Percentiles rank a stretch among this genome's conserved stretches.
Evolutionary conservation across 2,797 vertebrate genomes (phyloP).

Genomic region (Gymnothorax reevesii): DNA sequence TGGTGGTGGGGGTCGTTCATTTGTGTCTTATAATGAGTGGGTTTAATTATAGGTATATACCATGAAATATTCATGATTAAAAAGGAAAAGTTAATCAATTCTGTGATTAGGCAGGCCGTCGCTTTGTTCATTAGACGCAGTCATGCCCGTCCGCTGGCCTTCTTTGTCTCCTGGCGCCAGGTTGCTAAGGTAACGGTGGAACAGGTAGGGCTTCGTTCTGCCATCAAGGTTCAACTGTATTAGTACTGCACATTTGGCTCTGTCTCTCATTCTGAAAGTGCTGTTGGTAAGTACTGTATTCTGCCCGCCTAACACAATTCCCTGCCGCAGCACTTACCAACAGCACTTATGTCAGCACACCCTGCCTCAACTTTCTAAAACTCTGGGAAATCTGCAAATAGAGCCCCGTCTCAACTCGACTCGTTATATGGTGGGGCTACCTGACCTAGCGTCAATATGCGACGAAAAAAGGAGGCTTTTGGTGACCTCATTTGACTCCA

Average conservation of each 20-base stretch:
- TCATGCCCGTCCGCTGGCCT: slow-evolving; percentile 29
- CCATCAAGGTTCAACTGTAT: slow-evolving; percentile 18
- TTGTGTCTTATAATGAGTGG: slow-evolving; percentile 39
- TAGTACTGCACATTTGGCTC: not conserved
- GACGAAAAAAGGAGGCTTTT: too few species aligned
- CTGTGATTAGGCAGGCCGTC: slow-evolving; percentile 34
- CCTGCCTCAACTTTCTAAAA: not conserved
- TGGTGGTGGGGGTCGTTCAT: slow-evolving; percentile 15
- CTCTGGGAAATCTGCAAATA: not conserved
- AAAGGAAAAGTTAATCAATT: slow-evolving; percentile 42
- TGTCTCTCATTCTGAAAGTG: not conserved
- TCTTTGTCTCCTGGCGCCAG: slow-evolving; percentile 28
- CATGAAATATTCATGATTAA: slow-evolving; percentile 42
- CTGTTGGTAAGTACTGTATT: not conserved
- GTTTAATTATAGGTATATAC: slow-evolving; percentile 42
- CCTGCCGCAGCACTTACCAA: not conserved
- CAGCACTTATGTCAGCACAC: not conserved
- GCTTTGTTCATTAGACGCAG: slow-evolving; percentile 38
- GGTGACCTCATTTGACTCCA: too few species aligned
- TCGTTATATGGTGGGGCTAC: too few species aligned
- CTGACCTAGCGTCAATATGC: too few species aligned
- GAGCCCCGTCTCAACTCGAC: too few species aligned
- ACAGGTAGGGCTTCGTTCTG: slow-evolving; percentile 21
- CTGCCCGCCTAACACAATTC: not conserved
- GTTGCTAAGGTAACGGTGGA: slow-evolving; percentile 35